These are phyloP conservation scores for Lordiphosa fenestrarum DNA, from an alignment of 2,888 invertebrate species.

Conservation along the genomic window DNA sequence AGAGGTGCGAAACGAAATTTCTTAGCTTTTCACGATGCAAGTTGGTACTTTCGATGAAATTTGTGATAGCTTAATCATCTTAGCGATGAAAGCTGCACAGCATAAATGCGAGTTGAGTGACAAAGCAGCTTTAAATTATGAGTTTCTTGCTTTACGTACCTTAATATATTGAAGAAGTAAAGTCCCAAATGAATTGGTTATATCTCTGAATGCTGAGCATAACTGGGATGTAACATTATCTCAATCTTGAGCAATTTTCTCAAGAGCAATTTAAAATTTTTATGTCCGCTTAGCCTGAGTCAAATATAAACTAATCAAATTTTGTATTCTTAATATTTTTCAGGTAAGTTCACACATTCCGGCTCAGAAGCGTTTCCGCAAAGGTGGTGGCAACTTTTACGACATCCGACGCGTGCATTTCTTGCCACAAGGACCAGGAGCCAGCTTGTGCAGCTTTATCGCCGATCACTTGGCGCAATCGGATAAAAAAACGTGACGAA, in stretches of 20 bases:
- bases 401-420: slow-evolving; percentile 67
- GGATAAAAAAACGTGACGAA: slow-evolving; percentile 60
- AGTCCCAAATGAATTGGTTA: neutral
- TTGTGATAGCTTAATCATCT: no score
- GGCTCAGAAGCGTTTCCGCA: slow-evolving; percentile 1
- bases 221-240: neutral
- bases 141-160: no score
- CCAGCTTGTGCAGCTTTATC: slow-evolving; percentile 16
- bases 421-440: slow-evolving; percentile 32
- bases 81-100: no score
- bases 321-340: slow-evolving; percentile 18
- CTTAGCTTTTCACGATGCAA: no score
- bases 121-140: no score
- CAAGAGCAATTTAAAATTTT: neutral
- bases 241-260: neutral
- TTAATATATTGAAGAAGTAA: no score
- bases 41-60: no score
- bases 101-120: no score
- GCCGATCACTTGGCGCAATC: slow-evolving; percentile 21
- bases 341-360: slow-evolving; percentile 40
- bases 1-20: no score
- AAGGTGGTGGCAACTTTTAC: slow-evolving; percentile 52
- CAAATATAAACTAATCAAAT: slow-evolving; percentile 17
- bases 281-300: slow-evolving; percentile 1
- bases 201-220: no score